Conservation (phyloP, 1,140 invertebrate species). For the Drosophila mayri region DNA sequence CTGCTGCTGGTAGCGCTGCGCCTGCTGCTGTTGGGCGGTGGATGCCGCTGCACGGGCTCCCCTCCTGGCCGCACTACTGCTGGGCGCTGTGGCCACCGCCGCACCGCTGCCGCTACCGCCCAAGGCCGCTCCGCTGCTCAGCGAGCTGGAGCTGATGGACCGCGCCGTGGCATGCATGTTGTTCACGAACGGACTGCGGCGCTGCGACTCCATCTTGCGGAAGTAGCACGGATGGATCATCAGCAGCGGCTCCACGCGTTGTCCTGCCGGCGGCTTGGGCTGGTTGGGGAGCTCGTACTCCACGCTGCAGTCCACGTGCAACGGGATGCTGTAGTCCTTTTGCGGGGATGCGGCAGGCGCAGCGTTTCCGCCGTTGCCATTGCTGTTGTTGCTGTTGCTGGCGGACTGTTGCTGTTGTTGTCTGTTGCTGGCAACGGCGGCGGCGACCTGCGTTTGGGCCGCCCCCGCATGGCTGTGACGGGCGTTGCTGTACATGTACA, state of each 20-base stretch:
- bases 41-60: conserved; percentile 45
- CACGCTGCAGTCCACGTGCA: conserved; percentile 93
- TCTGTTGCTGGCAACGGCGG: conserved; percentile 58
- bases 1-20: conserved; percentile 49
- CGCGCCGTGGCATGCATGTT: conserved; percentile 86
- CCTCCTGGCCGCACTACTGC: conserved; percentile 58
- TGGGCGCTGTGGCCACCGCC: conserved; percentile 56
- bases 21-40: conserved; percentile 58
- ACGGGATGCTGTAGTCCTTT: conserved; percentile 91
- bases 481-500: conserved; percentile 34
- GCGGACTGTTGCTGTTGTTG: conserved; percentile 52
- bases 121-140: conserved; percentile 68
- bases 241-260: conserved; percentile 90
- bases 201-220: conserved; percentile 91
- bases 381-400: conserved; percentile 55
- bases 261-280: conserved; percentile 91
- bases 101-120: conserved; percentile 43
- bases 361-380: conserved; percentile 33
- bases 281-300: conserved; percentile 93
- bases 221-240: conserved; percentile 95
- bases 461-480: conserved; percentile 55
- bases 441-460: conserved; percentile 63
- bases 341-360: conserved; percentile 31
- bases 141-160: conserved; percentile 54
- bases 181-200: conserved; percentile 91